Evolutionary conservation across 2,797 vertebrate genomes (phyloP), one percentile per base, ranked within the genome.

Genomic region (Tapera naevia): DNA sequence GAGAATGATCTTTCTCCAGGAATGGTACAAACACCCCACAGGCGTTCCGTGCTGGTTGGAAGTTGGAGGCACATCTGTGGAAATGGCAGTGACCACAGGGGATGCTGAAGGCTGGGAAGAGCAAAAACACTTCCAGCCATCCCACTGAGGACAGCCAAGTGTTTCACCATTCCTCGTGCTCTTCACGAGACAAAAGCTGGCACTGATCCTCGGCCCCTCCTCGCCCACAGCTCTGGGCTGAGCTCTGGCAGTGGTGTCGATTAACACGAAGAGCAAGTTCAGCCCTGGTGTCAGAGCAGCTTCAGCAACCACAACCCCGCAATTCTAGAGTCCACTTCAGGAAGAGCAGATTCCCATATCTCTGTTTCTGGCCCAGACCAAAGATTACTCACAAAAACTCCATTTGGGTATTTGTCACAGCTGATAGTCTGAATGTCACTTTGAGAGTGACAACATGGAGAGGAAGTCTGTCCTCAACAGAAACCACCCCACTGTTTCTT

Each of bases 151-250:
- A 50, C 4, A 61, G 65, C 62, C 32, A 39, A 72, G n/a, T 2
- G 10, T 50, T 43, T 28, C 32, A 39, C 8, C 35, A 8, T 7
- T 74, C 37, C 60, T 48, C 5, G 2, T 0, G 0, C 5, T 53
- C 65, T 33, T 43, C 66, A 21, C 21, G 13, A 7, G 10, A 43
- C 21, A 53, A 28, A 41, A 3, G 35, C 21, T 30, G 51, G 25
- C 39, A 33, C 2, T 23, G 28, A 53, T 11, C 53, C 61, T 11
- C 15, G 46, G 18, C 16, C 66, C 45, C 10, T 61, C 56, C 51
- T 46, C 48, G 57, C 32, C 48, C 19, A 13, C 0, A 0, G 64
- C 37, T 66, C 11, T 39, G 76, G 61, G 87, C 62, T 75, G 53
- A 75, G 80, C n/a, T 86, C 18, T 78, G 56, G 61, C 70, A 71